Evolutionary conservation across 2,888 invertebrate species (phyloP), one percentile per base, ranked within the genome.

Genomic region (Chouioia cunea): DNA sequence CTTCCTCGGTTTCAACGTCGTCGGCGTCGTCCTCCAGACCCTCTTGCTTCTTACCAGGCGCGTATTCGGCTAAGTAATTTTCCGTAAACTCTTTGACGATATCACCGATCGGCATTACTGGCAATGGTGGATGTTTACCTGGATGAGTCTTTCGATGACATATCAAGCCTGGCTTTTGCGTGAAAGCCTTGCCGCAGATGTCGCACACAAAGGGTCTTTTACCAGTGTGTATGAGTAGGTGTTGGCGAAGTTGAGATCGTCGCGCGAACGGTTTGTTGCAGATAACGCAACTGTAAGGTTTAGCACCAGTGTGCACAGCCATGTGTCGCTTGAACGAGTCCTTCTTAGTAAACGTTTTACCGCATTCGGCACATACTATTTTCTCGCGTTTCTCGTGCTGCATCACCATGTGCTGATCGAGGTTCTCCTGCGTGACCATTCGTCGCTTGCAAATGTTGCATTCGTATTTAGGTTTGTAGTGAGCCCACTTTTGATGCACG

Each of bases 401-500:
- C 54, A 81, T 81, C 3, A 85, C 50, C 68, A 85, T 75, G 70
- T 85, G 85, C 46, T 85, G 84, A 52, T 83, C 81, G 2, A 85
- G 76, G 70, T 85, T 85, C 46, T 84, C 82, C 67, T 85, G 84
- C 0, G 85, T 85, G 0, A 85, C 85, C 85, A 85, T 85, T 0
- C 85, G 79, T 10, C 85, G 73, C 44, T 84, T 83, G 70, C 85
- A 85, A 46, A 85, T 81, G n/a, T 78, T 78, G 59, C 85, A 85
- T 66, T 85, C 85, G 71, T 76, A 85, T 64, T 85, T 83, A 1
- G 85, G 85, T 56, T 85, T 85, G 70, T 80, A 85, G 47, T 85
- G 85, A 0, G 85, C 85, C 85, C 85, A 85, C 44, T 85, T 85
- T 58, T 83, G 82, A 59, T 85, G 85, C 0, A 86, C 85, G 67